These are phyloP conservation scores for Halichondria panicea DNA, from an alignment of 37 sponge, comb jelly and placozoan species.

Conservation along the genomic window DNA sequence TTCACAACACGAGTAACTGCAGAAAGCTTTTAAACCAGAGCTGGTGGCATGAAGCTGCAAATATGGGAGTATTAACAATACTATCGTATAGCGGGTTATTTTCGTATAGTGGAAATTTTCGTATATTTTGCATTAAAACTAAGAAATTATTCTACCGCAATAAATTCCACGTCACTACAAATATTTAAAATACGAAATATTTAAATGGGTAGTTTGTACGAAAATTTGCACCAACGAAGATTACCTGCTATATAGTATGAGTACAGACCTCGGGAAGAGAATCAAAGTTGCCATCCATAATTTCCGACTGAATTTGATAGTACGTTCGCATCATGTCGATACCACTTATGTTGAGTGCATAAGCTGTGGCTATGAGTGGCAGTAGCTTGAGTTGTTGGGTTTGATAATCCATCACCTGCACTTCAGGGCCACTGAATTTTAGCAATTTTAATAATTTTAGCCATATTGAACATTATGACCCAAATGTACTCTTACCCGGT, in stretches of 20 bases:
- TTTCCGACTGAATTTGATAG: slow-evolving; percentile 25
- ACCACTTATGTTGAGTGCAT: slow-evolving; percentile 61
- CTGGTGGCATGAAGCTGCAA: slow-evolving; percentile 94
- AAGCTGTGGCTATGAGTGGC: slow-evolving; percentile 80
- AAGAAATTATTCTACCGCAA: too few species aligned
- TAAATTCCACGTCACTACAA: too few species aligned
- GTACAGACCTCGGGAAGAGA: slow-evolving; percentile 80
- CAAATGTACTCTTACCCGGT: slow-evolving; percentile 81
- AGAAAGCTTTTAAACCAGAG: slow-evolving; percentile 86
- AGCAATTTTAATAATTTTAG: too few species aligned
- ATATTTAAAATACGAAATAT: too few species aligned
- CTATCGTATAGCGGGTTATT: too few species aligned
- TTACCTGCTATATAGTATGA: too few species aligned
- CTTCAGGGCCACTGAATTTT: slow-evolving; percentile 63
- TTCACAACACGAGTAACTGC: slow-evolving; percentile 39
- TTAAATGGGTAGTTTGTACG: too few species aligned
- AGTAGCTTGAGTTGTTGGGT: slow-evolving; percentile 90
- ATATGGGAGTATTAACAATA: too few species aligned
- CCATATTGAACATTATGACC: too few species aligned
- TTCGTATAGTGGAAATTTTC: too few species aligned
- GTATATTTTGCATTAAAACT: too few species aligned
- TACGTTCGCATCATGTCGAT: slow-evolving; percentile 60
- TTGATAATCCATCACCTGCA: slow-evolving; percentile 86
- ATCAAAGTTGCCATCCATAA: slow-evolving; percentile 70
- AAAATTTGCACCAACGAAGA: too few species aligned